Evolutionary conservation across 1,140 invertebrate genomes (phyloP), one percentile per base, ranked within the genome.

Genomic region (Ceratina japonica): DNA sequence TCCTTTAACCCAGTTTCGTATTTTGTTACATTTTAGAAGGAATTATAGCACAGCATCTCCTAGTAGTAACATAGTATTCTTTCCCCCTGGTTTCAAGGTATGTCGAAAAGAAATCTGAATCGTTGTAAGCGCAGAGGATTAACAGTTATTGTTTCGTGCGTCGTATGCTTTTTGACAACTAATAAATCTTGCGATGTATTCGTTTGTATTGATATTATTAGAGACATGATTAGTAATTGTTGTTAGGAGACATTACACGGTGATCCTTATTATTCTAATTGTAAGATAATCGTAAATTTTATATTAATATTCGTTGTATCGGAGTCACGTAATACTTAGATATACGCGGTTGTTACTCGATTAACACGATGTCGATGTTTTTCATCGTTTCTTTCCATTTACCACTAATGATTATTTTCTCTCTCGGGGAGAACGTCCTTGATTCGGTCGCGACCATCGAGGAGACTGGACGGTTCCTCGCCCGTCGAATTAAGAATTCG

Each of bases 121-220:
- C 37, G 37, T 10, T 44, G 37, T 10, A 10, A 44, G 37, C 27
- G 27, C 68, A n/a, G 22, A 56, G 22, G 37, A 61, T 58, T 5
- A 2, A 61, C 4, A 12, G 15, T 31, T 15, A 4, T 20, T 18
- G 8, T 18, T 59, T 18, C 10, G n/a, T n/a, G 1, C 31, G 56
- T 16, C 24, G 37, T 54, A 61, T n/a, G 37, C 0, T 2, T 37
- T 5, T 37, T 18, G 13, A 2, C 58, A 49, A 49, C 62, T 10
- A 27, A 16, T 10, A 37, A 3, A 27, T 2, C 10, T 18, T 22
- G 49, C 63, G 61, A 63, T 37, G 15, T 44, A 71, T 31, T 59
- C 13, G 13, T 68, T 52, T 68, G 2, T 68, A 68, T 49, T 4
- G 12, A 70, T 70, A 58, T 56, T 37, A 20, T 70, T 44, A 44